Evolutionary conservation across 1,140 invertebrate genomes (phyloP).

Genomic region (Papilio aristodemus): DNA sequence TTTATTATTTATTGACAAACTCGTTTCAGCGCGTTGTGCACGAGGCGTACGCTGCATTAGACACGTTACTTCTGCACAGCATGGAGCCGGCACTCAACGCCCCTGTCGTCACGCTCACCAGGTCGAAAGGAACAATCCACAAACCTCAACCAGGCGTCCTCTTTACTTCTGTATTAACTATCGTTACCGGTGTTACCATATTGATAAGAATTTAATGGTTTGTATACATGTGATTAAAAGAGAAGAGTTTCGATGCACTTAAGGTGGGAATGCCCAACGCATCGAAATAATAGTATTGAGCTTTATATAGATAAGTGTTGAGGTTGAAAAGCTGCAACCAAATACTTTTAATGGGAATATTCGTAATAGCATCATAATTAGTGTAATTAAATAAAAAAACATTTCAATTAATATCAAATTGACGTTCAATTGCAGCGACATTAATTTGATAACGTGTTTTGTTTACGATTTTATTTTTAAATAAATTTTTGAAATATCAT

Average conservation of each 20-base stretch:
- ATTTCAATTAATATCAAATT: slow-evolving; percentile 14
- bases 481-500: slow-evolving; percentile 17
- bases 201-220: slow-evolving; percentile 27
- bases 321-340: slow-evolving; percentile 3
- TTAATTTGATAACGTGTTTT: neutral
- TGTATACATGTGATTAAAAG: slow-evolving; percentile 10
- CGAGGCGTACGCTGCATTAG: slow-evolving; percentile 65
- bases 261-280: neutral
- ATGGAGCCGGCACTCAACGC: slow-evolving; percentile 38
- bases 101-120: slow-evolving; percentile 40
- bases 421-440: neutral
- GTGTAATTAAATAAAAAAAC: slow-evolving; percentile 11
- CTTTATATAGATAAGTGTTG: slow-evolving; percentile 20
- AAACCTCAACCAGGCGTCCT: neutral
- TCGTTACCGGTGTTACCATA: slow-evolving; percentile 21
- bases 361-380: neutral
- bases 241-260: slow-evolving; percentile 1
- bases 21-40: slow-evolving; percentile 63
- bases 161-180: slow-evolving; percentile 7
- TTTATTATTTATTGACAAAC: no score
- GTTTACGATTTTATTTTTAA: neutral
- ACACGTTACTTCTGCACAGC: slow-evolving; percentile 60
- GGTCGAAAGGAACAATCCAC: slow-evolving; percentile 35
- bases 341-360: neutral
- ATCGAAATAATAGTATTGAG: neutral